These are phyloP conservation scores for Drosophila pallidifrons DNA, from an alignment of 1,140 invertebrate species.

Conservation along the genomic window DNA sequence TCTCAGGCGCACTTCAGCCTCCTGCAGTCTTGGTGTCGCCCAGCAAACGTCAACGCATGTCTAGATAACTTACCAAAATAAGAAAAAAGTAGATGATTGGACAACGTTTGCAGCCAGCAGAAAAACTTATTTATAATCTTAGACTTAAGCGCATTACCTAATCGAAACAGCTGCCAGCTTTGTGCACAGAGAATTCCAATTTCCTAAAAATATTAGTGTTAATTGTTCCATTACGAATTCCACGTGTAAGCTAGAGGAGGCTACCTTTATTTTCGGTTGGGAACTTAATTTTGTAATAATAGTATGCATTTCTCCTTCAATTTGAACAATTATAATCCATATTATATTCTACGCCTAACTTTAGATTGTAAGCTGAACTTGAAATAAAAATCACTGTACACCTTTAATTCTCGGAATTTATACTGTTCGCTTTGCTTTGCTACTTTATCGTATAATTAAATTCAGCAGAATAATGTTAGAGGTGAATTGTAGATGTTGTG, in stretches of 20 bases:
- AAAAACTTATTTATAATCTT: conserved; percentile 10
- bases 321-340: conserved; percentile 53
- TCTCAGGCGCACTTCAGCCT: conserved; percentile 56
- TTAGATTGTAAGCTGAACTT: conserved; percentile 50
- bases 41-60: conserved; percentile 63
- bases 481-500: background rate
- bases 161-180: background rate
- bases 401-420: background rate
- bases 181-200: conserved; percentile 3
- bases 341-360: conserved; percentile 51
- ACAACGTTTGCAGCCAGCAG: conserved; percentile 13
- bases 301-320: conserved; percentile 4
- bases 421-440: too few relatives aligned
- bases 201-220: conserved; percentile 13
- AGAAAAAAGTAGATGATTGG: background rate
- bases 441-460: background rate
- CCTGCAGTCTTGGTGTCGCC: conserved; percentile 65
- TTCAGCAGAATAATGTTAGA: background rate
- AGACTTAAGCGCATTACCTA: background rate
- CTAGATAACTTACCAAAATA: conserved; percentile 42
- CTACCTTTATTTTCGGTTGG: background rate
- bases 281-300: background rate
- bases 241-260: conserved; percentile 13
- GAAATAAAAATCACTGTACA: conserved; percentile 35
- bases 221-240: conserved; percentile 5